phyloP scores from a whole-genome alignment of 2,797 vertebrate genomes.

The Momotus momota region DNA sequence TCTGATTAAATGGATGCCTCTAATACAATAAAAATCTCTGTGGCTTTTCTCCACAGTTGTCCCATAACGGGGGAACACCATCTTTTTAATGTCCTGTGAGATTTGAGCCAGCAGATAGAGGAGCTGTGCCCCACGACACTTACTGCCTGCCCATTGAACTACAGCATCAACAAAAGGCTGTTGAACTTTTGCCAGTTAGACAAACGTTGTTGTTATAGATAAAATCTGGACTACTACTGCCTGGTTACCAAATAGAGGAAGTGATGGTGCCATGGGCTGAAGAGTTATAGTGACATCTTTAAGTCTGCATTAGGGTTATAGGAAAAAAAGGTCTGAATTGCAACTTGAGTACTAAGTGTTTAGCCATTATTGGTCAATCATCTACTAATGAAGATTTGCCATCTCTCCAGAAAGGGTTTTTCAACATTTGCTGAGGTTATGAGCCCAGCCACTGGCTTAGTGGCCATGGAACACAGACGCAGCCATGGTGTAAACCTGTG shows the following conservation, averaged over 20 bases:
- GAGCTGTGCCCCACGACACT: not conserved
- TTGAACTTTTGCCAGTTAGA: not conserved
- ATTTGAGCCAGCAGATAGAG: not conserved
- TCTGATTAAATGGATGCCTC: not conserved
- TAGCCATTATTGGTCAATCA: not conserved
- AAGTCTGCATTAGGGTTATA: not conserved
- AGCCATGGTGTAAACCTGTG: accelerated
- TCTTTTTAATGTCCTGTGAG: not conserved
- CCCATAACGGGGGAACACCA: not conserved
- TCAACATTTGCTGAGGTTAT: not conserved
- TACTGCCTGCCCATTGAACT: not conserved
- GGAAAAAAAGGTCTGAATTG: not conserved
- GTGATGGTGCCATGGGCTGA: not conserved
- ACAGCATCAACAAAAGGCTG: not conserved
- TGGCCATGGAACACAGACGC: not conserved
- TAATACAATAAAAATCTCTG: not conserved
- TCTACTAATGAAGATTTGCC: not conserved
- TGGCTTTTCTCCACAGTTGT: not conserved
- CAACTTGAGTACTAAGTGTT: not conserved
- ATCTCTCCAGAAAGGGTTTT: not conserved
- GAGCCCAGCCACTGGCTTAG: not conserved
- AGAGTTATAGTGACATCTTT: not conserved
- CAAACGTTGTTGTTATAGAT: not conserved
- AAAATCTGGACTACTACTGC: not conserved
- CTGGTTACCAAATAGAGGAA: not conserved